phyloP scores from a whole-genome alignment of 1,140 invertebrate genomes.

The Drosophila jambulina region DNA sequence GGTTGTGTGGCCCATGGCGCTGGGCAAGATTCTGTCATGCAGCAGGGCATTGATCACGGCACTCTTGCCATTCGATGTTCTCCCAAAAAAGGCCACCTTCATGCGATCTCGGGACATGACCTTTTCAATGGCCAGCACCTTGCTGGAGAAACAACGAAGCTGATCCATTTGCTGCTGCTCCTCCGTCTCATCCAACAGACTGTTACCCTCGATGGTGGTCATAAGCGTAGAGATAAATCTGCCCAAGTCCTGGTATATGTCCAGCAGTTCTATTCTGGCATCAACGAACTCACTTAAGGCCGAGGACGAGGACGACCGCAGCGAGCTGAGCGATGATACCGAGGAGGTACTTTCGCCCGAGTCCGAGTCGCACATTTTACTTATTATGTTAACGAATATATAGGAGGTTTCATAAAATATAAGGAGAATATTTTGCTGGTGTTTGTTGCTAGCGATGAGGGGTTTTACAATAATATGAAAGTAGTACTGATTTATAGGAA shows the following conservation, averaged over 20 bases:
- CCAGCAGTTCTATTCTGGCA: conserved; percentile 86
- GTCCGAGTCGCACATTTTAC: conserved; percentile 29
- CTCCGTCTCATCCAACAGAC: conserved; percentile 85
- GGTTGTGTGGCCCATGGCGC: conserved; percentile 99
- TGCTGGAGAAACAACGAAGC: conserved; percentile 90
- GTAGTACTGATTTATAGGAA: neutral
- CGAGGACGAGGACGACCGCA: conserved; percentile 18
- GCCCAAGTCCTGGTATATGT: conserved; percentile 47
- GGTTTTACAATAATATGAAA: neutral
- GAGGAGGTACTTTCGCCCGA: conserved; percentile 41
- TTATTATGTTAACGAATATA: neutral
- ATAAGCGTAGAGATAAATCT: conserved; percentile 23
- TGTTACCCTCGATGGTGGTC: neutral
- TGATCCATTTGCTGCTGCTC: conserved; percentile 64
- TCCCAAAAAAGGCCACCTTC: conserved; percentile 99
- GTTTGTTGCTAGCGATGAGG: conserved; percentile 1
- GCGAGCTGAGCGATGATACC: conserved; percentile 5
- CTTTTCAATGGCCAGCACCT: conserved; percentile 97
- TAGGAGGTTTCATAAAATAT: conserved; percentile 24
- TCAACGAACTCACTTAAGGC: conserved; percentile 87
- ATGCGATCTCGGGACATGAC: conserved; percentile 98
- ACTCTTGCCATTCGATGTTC: conserved; percentile 99
- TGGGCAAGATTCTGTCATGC: conserved; percentile 97
- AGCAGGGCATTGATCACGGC: conserved; percentile 99
- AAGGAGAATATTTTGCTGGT: conserved; percentile 1